These are phyloP conservation scores for Odobenus rosmarus DNA, from an alignment of 2,113 vertebrate genomes.

Conservation along the genomic window DNA sequence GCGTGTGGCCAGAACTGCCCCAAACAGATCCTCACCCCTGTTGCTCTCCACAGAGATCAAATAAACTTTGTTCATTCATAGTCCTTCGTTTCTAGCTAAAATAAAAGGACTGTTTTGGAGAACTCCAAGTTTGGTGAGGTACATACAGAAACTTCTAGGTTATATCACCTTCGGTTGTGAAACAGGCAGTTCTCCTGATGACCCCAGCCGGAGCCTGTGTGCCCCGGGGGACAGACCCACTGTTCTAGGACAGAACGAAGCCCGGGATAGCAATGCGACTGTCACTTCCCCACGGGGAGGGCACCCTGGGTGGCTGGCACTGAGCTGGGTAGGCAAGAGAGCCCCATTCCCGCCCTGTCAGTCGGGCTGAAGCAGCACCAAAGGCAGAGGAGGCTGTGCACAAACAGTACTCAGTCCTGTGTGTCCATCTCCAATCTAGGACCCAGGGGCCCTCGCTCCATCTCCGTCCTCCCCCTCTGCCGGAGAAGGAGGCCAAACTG, in stretches of 20 bases:
- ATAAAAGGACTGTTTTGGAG: background rate
- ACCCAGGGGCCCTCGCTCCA: rapidly evolving
- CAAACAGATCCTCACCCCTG: background rate
- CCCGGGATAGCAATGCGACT: background rate
- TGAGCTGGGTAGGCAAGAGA: background rate
- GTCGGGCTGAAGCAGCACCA: no score
- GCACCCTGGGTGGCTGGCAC: rapidly evolving
- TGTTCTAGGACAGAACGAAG: background rate
- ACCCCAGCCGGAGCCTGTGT: background rate
- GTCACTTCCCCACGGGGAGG: background rate
- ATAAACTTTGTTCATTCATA: background rate
- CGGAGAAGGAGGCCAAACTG: no score
- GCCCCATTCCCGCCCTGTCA: background rate
- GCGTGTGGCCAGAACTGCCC: background rate
- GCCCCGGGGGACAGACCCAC: background rate
- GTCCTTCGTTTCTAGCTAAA: background rate
- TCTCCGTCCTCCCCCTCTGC: background rate
- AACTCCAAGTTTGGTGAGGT: background rate
- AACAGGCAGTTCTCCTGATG: background rate
- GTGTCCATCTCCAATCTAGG: rapidly evolving
- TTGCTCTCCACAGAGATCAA: background rate
- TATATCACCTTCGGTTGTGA: background rate
- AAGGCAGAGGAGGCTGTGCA: no score
- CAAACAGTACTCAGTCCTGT: no score
- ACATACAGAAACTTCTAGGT: background rate